Percentiles rank a stretch among this genome's conserved stretches.
Conservation (phyloP, 2,113 vertebrate genomes). For the Lagopus muta region DNA sequence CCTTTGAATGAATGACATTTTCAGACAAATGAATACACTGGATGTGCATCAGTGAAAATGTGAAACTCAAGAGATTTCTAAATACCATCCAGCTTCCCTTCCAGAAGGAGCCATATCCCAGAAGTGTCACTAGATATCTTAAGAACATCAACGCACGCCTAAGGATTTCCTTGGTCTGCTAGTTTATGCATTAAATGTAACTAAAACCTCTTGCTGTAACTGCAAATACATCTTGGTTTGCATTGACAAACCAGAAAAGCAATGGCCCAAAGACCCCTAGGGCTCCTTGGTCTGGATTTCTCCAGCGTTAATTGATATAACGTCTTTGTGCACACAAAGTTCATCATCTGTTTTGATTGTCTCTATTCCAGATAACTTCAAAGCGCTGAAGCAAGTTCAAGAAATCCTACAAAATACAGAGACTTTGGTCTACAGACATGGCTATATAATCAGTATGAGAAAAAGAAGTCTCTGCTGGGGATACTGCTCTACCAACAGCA, state of each 20-base stretch:
- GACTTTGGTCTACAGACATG: not conserved
- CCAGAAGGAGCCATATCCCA: not conserved
- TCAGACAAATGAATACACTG: not conserved
- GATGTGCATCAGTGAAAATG: not conserved
- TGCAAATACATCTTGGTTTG: not conserved
- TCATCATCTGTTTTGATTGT: not conserved
- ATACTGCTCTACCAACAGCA: not conserved
- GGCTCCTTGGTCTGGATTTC: not conserved
- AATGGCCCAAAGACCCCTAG: not conserved
- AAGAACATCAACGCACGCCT: not conserved
- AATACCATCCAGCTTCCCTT: not conserved
- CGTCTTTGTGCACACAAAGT: not conserved
- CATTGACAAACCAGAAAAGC: not conserved
- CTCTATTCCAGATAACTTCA: not conserved
- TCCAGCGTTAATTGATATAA: not conserved
- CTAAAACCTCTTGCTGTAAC: not conserved
- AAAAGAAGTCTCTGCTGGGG: not conserved
- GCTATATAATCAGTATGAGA: not conserved
- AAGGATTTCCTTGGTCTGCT: not conserved
- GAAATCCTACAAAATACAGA: not conserved
- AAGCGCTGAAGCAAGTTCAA: not conserved
- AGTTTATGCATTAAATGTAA: not conserved
- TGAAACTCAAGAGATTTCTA: not conserved
- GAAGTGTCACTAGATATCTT: not conserved
- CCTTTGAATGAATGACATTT: not conserved